Conservation (phyloP, 2,113 vertebrate genomes). For the Oryzias javanicus region DNA sequence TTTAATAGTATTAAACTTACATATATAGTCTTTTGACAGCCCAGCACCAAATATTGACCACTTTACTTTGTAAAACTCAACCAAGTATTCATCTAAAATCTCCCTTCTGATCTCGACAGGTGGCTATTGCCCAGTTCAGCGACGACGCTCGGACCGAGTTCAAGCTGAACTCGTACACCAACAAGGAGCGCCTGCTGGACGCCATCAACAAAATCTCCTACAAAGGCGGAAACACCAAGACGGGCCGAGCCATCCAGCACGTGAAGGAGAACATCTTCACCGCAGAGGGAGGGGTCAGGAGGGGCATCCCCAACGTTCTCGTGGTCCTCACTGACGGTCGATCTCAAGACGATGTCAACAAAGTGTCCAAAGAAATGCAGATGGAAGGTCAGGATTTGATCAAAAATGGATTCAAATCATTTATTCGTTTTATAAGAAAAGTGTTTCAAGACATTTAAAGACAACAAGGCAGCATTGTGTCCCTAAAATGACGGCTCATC, state of each 20-base stretch:
- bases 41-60: no score
- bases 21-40: no score
- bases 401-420: neutral
- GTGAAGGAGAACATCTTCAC: slow-evolving; percentile 88
- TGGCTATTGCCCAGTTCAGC: slow-evolving; percentile 94
- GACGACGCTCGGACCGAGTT: slow-evolving; percentile 97
- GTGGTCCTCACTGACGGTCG: slow-evolving; percentile 95
- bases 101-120: slow-evolving; percentile 68
- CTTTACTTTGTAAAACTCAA: no score
- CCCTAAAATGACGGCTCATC: no score
- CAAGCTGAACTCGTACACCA: slow-evolving; percentile 84
- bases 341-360: slow-evolving; percentile 94
- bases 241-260: slow-evolving; percentile 92
- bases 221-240: slow-evolving; percentile 98
- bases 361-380: slow-evolving; percentile 91
- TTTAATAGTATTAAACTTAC: no score
- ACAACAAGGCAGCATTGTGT: no score
- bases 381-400: slow-evolving; percentile 81
- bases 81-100: neutral
- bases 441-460: no score
- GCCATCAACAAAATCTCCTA: slow-evolving; percentile 90
- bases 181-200: slow-evolving; percentile 89
- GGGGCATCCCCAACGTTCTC: slow-evolving; percentile 89
- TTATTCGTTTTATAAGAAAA: no score
- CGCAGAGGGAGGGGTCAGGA: slow-evolving; percentile 82